phyloP scores from a whole-genome alignment of 2,113 vertebrate genomes.

The Pipra filicauda region DNA sequence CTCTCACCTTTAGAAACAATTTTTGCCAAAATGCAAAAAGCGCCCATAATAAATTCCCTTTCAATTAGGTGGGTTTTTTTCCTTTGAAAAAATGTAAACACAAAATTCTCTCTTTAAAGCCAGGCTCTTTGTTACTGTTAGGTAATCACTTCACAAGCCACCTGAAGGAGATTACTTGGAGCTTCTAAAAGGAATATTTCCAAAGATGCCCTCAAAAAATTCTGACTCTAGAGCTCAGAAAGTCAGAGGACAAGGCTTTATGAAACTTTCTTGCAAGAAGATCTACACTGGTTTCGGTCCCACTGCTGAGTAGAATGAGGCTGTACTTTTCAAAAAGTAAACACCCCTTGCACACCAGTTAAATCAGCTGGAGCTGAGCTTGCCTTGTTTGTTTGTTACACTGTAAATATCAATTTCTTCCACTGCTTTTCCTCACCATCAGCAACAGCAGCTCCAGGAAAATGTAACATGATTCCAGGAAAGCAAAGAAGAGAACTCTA shows the following conservation, averaged over 20 bases:
- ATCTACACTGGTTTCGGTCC: neutral
- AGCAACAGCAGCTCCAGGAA: constrained; percentile 37
- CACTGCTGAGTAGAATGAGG: neutral
- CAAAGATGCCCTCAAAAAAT: neutral
- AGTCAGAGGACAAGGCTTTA: neutral
- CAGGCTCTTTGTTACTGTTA: neutral
- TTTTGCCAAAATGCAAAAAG: neutral
- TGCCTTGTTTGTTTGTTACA: constrained; percentile 24
- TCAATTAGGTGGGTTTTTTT: neutral
- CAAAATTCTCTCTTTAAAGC: neutral
- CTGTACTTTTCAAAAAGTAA: constrained; percentile 35
- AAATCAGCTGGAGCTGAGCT: constrained; percentile 8
- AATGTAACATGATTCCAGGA: constrained; percentile 31
- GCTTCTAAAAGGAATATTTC: neutral
- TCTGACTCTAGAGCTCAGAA: neutral
- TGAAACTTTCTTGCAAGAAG: neutral
- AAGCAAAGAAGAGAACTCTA: constrained; percentile 26
- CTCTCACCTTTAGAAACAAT: neutral
- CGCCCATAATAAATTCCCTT: neutral
- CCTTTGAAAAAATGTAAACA: neutral
- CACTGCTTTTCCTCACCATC: neutral
- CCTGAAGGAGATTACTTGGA: neutral
- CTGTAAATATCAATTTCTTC: constrained; percentile 63
- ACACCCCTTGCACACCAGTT: neutral
- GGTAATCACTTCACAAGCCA: neutral